phyloP scores from a whole-genome alignment of 2,113 vertebrate genomes.

The Apus apus region DNA sequence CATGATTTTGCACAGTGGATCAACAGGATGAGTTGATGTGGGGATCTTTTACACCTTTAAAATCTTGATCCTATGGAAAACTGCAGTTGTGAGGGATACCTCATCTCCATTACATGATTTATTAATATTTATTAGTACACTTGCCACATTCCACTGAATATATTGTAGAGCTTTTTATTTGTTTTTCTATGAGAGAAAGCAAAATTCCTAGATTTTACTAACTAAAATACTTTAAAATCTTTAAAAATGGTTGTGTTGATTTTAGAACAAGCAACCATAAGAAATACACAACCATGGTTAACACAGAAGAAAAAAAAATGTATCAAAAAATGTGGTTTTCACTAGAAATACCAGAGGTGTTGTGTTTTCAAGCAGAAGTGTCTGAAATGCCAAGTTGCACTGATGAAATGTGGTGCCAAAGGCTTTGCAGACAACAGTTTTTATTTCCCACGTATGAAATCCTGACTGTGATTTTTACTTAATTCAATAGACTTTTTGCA shows the following conservation, averaged over 20 bases:
- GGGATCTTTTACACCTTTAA: neutral
- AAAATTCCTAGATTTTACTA: neutral
- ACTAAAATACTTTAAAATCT: neutral
- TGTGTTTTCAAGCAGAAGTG: neutral
- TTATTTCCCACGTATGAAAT: neutral
- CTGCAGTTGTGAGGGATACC: neutral
- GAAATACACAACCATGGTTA: neutral
- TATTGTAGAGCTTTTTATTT: neutral
- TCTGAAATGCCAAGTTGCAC: neutral
- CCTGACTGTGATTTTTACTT: neutral
- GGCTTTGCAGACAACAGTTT: neutral
- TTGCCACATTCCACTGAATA: neutral
- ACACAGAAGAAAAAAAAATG: neutral
- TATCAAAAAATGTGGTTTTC: neutral
- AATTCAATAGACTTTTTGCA: neutral
- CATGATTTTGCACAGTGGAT: neutral
- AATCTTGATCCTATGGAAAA: neutral
- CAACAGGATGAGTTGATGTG: neutral
- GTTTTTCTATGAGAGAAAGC: neutral
- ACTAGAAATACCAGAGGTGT: neutral
- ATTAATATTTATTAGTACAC: constrained; percentile 5
- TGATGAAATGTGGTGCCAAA: neutral
- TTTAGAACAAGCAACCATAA: neutral
- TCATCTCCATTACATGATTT: neutral
- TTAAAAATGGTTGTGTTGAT: neutral